Conservation (phyloP, 2,113 vertebrate species). For the Junco hyemalis region DNA sequence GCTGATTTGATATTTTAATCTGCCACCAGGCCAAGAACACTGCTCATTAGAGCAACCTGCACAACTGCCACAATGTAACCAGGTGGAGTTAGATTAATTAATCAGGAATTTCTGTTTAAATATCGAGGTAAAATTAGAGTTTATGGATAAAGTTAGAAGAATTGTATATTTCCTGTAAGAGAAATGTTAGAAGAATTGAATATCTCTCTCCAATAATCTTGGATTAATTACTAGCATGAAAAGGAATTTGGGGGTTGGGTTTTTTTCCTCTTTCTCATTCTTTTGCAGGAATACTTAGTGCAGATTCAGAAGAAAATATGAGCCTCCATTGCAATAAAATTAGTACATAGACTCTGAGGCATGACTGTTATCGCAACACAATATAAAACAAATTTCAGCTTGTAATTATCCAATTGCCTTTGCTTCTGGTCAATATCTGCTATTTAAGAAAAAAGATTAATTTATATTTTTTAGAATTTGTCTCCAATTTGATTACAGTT, state of each 20-base stretch:
- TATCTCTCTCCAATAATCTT: not conserved
- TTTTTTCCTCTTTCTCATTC: not conserved
- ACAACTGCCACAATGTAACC: not conserved
- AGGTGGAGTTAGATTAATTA: not conserved
- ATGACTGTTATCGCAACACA: not conserved
- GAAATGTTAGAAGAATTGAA: not conserved
- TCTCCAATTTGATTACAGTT: not conserved
- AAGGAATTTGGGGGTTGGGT: not conserved
- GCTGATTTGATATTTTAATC: not conserved
- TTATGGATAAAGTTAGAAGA: not conserved
- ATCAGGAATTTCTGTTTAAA: not conserved
- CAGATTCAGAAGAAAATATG: not conserved
- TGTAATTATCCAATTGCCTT: not conserved
- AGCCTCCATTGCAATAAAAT: not conserved
- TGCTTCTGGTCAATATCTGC: not conserved
- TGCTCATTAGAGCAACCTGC: constrained; percentile 11
- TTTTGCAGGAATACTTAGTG: not conserved
- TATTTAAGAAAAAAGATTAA: not conserved
- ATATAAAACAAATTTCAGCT: not conserved
- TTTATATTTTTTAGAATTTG: not conserved
- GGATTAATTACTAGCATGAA: not conserved
- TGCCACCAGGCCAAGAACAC: not conserved
- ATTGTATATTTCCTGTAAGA: not conserved
- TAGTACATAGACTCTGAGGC: not conserved
- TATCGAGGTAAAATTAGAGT: not conserved